A percentile compares a stretch with the other conserved stretches of the same genome.
Conservation (phyloP, 2,113 vertebrate genomes). For the Lepidothrix coronata region DNA sequence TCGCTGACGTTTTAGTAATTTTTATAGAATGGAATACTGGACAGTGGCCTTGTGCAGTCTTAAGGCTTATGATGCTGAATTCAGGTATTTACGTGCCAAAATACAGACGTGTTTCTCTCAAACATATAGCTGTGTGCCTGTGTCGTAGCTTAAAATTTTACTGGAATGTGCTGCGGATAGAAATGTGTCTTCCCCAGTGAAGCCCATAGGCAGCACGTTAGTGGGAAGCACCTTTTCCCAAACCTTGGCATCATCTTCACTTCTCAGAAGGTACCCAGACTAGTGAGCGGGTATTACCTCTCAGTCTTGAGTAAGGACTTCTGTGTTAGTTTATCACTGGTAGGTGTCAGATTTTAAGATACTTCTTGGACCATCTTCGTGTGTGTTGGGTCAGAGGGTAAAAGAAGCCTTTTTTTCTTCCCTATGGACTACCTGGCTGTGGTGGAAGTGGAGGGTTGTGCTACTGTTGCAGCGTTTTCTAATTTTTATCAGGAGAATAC, state of each 20-base stretch:
- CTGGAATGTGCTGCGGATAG: neutral
- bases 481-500: neutral
- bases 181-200: neutral
- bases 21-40: slow-evolving; percentile 21
- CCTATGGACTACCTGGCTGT: neutral
- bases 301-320: neutral
- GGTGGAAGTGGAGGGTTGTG: neutral
- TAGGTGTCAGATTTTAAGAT: neutral
- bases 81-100: neutral
- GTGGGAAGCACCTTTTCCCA: neutral
- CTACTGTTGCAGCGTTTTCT: neutral
- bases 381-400: neutral
- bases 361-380: neutral
- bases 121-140: neutral
- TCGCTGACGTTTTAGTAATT: slow-evolving; percentile 1
- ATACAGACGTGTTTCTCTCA: neutral
- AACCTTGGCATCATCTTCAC: neutral
- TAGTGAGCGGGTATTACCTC: neutral
- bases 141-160: neutral
- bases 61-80: neutral
- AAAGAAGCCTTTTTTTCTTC: neutral
- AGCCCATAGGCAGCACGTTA: neutral
- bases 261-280: neutral
- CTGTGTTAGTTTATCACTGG: neutral
- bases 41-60: slow-evolving; percentile 14